These are phyloP conservation scores for Gallinago nigripennis DNA, from an alignment of 2,797 vertebrate genomes.

Conservation along the genomic window DNA sequence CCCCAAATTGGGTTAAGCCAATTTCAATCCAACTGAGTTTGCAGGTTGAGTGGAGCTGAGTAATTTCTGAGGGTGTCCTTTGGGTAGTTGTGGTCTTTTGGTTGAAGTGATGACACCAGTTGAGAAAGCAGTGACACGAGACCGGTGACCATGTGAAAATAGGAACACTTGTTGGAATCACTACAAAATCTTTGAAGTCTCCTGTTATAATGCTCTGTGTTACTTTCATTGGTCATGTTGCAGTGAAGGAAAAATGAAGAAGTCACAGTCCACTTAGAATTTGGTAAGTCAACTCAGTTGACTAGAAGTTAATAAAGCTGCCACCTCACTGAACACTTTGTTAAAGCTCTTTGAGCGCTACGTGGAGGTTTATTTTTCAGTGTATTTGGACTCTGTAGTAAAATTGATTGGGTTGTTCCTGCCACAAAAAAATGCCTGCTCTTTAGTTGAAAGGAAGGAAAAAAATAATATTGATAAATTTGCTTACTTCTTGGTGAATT, in stretches of 20 bases:
- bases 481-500: neutral
- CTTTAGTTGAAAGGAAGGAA: neutral
- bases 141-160: neutral
- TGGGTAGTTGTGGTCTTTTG: neutral
- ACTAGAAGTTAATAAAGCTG: neutral
- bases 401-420: neutral
- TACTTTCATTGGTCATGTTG: neutral
- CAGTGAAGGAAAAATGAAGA: neutral
- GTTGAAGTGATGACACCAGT: neutral
- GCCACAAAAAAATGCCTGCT: neutral
- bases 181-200: neutral
- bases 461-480: neutral
- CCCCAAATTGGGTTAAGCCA: neutral
- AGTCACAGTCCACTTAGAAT: too few relatives aligned
- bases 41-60: neutral
- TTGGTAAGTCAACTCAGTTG: too few relatives aligned
- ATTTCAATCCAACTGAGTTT: neutral
- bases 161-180: neutral
- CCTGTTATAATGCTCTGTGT: neutral
- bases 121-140: neutral
- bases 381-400: neutral
- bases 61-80: neutral
- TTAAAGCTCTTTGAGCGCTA: neutral
- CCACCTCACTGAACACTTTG: neutral
- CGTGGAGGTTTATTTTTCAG: neutral